Base-by-base conservation (phyloP, 2,888 invertebrate species). In the Imbricaverruca yamaguchii region DNA sequence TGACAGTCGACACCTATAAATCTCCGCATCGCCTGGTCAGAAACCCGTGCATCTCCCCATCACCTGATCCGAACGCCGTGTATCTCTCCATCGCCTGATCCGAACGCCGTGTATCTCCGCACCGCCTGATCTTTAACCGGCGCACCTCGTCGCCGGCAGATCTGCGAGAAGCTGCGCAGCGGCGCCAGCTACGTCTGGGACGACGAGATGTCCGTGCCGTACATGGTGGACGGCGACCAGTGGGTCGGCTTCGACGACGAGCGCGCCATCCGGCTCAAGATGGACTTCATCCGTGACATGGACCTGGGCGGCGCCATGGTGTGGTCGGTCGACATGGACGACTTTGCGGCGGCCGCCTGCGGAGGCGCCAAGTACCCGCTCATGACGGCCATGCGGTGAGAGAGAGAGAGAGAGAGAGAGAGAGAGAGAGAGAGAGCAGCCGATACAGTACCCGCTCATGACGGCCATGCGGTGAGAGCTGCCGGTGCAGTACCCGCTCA, bases 171-270 rank as follows among this genome's bases (percentile, higher is more conserved):
- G 90, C 89, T 97, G 8, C 90, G 91, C 80, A 93, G 93, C 85
- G 94, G 95, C 55, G 96, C 93, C 4, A 91, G 92, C 0, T 96
- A 96, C 86, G 90, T 95, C 7, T 97, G 96, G 96, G 96, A 97
- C 85, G 95, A 97, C 15, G 96, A 97, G 87, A 96, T 97, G 95
- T 95, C 96, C 87, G 96, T 95, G n/a, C 97, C 97, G 0, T 97
- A 96, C 86, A 90, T 93, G 80, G 91, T 96, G 57, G 95, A 93
- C 9, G 95, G 97, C 86, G 96, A 96, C 85, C 77, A 83, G 65
- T 95, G 95, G 95, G 91, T 94, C 7, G 95, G 95, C 0, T 95
- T 94, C 85, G 95, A 95, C 85, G 94, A 95, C 85, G 93, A 94
- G 85, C 91, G 92, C 84, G 93, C 96, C 12, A 94, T 96, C 84